These are phyloP conservation scores for Hypothenemus hampei DNA, from an alignment of 1,140 invertebrate genomes.

Conservation along the genomic window DNA sequence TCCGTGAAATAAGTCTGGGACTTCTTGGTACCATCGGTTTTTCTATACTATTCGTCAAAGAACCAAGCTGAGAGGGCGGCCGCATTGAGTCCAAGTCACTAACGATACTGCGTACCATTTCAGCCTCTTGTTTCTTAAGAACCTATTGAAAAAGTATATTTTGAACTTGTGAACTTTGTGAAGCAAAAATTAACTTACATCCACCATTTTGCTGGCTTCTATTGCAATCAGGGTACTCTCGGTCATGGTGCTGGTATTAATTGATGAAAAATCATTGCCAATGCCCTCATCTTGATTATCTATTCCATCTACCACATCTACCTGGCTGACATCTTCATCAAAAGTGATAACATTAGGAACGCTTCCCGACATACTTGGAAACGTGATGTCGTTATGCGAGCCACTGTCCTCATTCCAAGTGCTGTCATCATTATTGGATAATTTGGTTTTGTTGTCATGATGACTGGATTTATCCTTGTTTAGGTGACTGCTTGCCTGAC, in stretches of 20 bases:
- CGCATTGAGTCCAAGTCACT: constrained; percentile 70
- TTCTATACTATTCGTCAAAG: constrained; percentile 56
- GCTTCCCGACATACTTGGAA: constrained; percentile 71
- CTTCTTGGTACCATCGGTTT: constrained; percentile 46
- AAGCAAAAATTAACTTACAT: constrained; percentile 34
- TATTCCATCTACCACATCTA: constrained; percentile 31
- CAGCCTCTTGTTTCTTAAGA: constrained; percentile 55
- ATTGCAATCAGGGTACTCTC: constrained; percentile 65
- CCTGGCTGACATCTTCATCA: constrained; percentile 52
- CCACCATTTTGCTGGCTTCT: constrained; percentile 66
- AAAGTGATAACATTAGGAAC: constrained; percentile 65
- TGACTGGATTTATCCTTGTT: constrained; percentile 41
- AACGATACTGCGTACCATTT: constrained; percentile 57
- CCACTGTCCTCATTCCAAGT: constrained; percentile 73
- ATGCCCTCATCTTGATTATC: constrained; percentile 22
- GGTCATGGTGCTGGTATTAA: constrained; percentile 50
- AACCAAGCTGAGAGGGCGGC: constrained; percentile 71
- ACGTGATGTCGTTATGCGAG: constrained; percentile 68
- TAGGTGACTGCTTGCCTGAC: constrained; percentile 51
- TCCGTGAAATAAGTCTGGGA: constrained; percentile 46
- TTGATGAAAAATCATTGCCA: constrained; percentile 41
- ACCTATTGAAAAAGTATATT: constrained; percentile 34
- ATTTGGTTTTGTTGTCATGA: constrained; percentile 28
- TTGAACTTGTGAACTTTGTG: background rate
- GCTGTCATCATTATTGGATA: constrained; percentile 40